Base-by-base conservation (phyloP, 1,140 invertebrate genomes). In the Zaprionus taronus region DNA sequence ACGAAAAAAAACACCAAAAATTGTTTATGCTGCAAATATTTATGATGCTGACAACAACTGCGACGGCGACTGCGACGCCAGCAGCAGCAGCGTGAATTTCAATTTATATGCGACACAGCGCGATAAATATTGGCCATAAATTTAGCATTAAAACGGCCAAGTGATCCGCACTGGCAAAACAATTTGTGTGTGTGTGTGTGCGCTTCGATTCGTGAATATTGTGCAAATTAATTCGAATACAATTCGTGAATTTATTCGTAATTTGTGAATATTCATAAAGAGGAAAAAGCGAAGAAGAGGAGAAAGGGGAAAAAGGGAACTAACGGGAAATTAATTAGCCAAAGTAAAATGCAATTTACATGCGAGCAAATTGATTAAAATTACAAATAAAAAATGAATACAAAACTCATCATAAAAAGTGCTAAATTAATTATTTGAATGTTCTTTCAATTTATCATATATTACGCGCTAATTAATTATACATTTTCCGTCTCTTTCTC, bases 41-140 rank as follows among this genome's bases (percentile, higher is more conserved):
- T 87, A 83, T 84, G 84, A 67, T 71, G 73, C 70, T 20, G 4
- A 41, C 56, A 55, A 20, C 51, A 12, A 49, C 73, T 22, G 56
- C 65, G 20, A 31, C 2, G 7, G 63, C 56, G 47, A 53, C 57
- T 22, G 56, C 69, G 66, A 63, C 47, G 58, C 17, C 38, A n/a
- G 38, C 36, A 26, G 36, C 51, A 26, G 47, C 69, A 67, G 55
- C 6, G 7, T 9, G 28, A 2, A 7, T 9, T 69, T 31, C 80
- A 53, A 89, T 87, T 80, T 89, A 80, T 77, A 72, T 77, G 49
- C 71, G 12, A 73, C 17, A 44, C 41, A n/a, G 41, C 41, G 62
- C 84, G 81, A 87, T 87, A 89, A 87, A 87, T 84, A 77, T 89
- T 84, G 74, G 53, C 62, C 78, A 87, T 89, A 87, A 87, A 87